These are phyloP conservation scores for Sphenodon punctatus DNA, from an alignment of 2,797 vertebrate genomes.

Conservation along the genomic window DNA sequence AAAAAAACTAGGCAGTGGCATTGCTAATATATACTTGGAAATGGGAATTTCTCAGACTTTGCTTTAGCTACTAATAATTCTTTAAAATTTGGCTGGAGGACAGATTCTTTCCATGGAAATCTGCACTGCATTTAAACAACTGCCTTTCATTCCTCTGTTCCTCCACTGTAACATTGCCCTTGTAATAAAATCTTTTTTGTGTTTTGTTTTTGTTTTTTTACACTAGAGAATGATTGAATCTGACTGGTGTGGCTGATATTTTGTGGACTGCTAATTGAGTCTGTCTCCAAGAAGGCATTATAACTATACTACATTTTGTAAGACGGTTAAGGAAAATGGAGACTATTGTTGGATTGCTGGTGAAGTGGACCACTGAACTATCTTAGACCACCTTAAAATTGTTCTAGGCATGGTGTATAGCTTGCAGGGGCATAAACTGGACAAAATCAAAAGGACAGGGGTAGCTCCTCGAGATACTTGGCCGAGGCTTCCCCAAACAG, in stretches of 20 bases:
- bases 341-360: neutral
- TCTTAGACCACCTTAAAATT: neutral
- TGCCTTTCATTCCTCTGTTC: neutral
- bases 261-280: neutral
- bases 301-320: neutral
- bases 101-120: neutral
- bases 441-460: no score
- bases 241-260: neutral
- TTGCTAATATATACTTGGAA: neutral
- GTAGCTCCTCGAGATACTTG: no score
- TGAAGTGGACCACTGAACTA: neutral
- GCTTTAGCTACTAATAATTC: neutral
- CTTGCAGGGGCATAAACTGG: no score
- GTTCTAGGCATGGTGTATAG: neutral
- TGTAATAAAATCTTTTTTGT: neutral
- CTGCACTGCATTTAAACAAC: neutral
- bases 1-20: neutral
- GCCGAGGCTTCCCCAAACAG: no score
- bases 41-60: neutral
- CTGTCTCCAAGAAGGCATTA: neutral
- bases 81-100: neutral
- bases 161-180: neutral
- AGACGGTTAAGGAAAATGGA: neutral
- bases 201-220: neutral
- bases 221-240: neutral